These are phyloP conservation scores for Rhinichthys osculus DNA, from an alignment of 2,797 vertebrate genomes.

Conservation along the genomic window DNA sequence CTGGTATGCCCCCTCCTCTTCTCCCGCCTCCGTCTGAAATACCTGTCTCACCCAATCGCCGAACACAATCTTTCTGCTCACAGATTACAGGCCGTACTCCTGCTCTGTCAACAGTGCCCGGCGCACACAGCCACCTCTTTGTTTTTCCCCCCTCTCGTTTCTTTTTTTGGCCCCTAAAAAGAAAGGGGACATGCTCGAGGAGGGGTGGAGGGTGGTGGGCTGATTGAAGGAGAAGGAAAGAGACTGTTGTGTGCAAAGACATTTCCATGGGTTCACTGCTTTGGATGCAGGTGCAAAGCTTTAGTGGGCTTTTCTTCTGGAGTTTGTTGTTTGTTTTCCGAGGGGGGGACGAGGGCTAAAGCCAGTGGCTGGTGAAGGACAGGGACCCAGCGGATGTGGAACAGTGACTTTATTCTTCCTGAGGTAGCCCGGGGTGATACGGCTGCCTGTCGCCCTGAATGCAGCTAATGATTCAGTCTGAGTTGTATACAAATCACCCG, in stretches of 20 bases:
- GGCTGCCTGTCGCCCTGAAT: conserved; percentile 67
- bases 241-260: conserved; percentile 52
- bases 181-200: conserved; percentile 42
- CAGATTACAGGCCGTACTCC: conserved; percentile 56
- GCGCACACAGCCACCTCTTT: conserved; percentile 60
- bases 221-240: conserved; percentile 40
- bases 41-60: conserved; percentile 71
- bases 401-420: conserved; percentile 67
- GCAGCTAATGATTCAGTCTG: conserved; percentile 69
- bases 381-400: conserved; percentile 61
- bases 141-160: conserved; percentile 42
- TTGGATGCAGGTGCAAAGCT: conserved; percentile 65
- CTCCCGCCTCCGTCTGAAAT: conserved; percentile 62
- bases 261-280: conserved; percentile 52
- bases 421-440: conserved; percentile 60
- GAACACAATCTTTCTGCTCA: conserved; percentile 56
- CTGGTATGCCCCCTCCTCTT: conserved; percentile 41
- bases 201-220: conserved; percentile 31
- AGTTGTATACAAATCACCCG: conserved; percentile 70
- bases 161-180: conserved; percentile 18
- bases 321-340: conserved; percentile 62
- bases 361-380: conserved; percentile 57
- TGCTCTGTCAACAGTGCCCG: conserved; percentile 56
- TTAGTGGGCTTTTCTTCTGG: conserved; percentile 59
- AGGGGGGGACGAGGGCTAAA: conserved; percentile 50